Evolutionary conservation across 2,113 vertebrate species (phyloP).

Genomic region (Neolamprologus cancellatus): DNA sequence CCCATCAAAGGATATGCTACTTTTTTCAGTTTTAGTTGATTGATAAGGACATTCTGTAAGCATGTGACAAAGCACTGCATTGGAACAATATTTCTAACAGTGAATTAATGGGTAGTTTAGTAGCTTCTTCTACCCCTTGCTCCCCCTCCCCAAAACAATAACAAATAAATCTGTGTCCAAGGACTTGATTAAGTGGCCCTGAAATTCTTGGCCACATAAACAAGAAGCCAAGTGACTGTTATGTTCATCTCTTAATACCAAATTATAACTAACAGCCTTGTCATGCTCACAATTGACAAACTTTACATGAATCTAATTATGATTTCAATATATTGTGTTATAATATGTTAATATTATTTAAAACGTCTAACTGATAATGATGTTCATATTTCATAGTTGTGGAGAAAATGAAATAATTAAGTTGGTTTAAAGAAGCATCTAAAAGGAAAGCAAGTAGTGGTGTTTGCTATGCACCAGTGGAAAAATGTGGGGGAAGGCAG

Average conservation of each 20-base stretch:
- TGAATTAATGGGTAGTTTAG: background rate
- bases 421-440: background rate
- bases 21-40: background rate
- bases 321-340: background rate
- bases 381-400: background rate
- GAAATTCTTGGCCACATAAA: background rate
- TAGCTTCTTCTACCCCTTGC: rapidly evolving
- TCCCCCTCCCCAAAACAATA: background rate
- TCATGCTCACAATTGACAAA: background rate
- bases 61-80: background rate
- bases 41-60: background rate
- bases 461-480: background rate
- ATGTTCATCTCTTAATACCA: background rate
- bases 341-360: background rate
- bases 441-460: background rate
- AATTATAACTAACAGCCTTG: background rate
- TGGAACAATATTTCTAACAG: background rate
- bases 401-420: background rate
- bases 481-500: background rate
- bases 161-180: background rate
- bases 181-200: background rate
- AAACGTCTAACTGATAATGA: background rate
- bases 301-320: background rate
- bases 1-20: background rate
- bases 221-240: background rate